A percentile compares a stretch with the other conserved stretches of the same genome.
These are phyloP conservation scores for Desmodus rotundus DNA, from an alignment of 2,113 vertebrate species.

Conservation along the genomic window DNA sequence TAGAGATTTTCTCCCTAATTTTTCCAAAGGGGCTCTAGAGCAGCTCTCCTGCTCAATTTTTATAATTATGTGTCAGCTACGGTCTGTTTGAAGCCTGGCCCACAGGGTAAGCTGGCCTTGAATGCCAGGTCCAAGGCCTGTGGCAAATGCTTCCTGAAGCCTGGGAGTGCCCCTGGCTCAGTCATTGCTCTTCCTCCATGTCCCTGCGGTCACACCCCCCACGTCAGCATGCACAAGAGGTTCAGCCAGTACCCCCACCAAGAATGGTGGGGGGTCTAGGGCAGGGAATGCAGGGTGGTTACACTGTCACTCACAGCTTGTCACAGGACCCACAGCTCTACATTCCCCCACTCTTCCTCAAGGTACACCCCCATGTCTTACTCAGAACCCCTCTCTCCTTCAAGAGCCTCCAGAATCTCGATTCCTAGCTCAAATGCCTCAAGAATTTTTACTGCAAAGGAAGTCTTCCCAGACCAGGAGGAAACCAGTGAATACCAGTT, in stretches of 20 bases:
- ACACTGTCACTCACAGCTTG: neutral
- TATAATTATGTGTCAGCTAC: too few species aligned
- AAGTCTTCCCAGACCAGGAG: neutral
- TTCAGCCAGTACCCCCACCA: neutral
- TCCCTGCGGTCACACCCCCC: too few species aligned
- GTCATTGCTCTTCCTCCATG: neutral
- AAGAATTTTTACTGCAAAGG: neutral
- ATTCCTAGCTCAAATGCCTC: neutral
- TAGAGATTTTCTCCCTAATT: neutral
- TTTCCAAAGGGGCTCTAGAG: neutral
- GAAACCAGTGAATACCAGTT: rapidly evolving
- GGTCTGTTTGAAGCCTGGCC: rapidly evolving
- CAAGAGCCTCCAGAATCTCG: neutral
- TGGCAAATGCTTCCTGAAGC: too few species aligned
- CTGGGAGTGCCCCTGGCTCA: neutral
- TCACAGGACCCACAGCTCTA: neutral
- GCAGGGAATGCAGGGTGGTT: rapidly evolving
- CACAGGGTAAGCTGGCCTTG: neutral
- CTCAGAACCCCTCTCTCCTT: neutral
- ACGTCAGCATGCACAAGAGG: rapidly evolving
- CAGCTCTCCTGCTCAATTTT: neutral
- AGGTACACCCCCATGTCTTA: neutral
- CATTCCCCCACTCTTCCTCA: neutral
- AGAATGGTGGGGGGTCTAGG: rapidly evolving
- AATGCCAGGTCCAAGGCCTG: too few species aligned